A percentile compares a stretch with the other conserved stretches of the same genome.
Conservation (phyloP, 2,888 invertebrate species). For the Orthosia incerta region DNA sequence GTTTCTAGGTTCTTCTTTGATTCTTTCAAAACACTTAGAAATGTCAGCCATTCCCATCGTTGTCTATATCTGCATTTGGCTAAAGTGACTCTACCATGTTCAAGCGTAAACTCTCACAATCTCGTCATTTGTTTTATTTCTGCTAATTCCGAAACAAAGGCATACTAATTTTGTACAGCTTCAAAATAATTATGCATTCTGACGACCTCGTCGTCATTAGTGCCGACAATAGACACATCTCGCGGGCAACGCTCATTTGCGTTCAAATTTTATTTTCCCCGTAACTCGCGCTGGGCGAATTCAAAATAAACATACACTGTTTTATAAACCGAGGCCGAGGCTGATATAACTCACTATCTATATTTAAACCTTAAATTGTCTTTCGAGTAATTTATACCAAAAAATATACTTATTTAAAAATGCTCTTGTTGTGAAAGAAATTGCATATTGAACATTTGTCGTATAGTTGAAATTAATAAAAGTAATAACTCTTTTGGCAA, state of each 20-base stretch:
- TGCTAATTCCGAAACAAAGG: constrained; percentile 72
- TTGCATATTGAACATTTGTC: not conserved
- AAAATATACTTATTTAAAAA: constrained; percentile 1
- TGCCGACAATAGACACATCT: constrained; percentile 65
- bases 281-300: constrained; percentile 78
- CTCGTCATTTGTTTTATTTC: constrained; percentile 54
- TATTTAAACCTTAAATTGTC: constrained; percentile 66
- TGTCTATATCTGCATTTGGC: constrained; percentile 18
- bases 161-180: constrained; percentile 70
- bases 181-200: constrained; percentile 70
- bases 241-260: constrained; percentile 46
- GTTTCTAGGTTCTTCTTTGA: constrained; percentile 61
- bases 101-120: constrained; percentile 13
- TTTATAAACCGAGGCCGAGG: constrained; percentile 83
- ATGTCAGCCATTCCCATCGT: constrained; percentile 7
- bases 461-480: not conserved
- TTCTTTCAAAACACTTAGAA: constrained; percentile 21
- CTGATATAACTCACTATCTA: constrained; percentile 76
- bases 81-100: constrained; percentile 16
- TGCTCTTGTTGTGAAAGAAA: not conserved
- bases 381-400: constrained; percentile 41
- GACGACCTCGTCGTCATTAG: constrained; percentile 70
- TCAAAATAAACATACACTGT: constrained; percentile 83
- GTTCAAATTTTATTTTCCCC: constrained; percentile 78
- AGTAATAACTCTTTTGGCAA: not conserved